These are phyloP conservation scores for Zaprionus kolodkinae DNA, from an alignment of 1,140 invertebrate genomes.

Conservation along the genomic window DNA sequence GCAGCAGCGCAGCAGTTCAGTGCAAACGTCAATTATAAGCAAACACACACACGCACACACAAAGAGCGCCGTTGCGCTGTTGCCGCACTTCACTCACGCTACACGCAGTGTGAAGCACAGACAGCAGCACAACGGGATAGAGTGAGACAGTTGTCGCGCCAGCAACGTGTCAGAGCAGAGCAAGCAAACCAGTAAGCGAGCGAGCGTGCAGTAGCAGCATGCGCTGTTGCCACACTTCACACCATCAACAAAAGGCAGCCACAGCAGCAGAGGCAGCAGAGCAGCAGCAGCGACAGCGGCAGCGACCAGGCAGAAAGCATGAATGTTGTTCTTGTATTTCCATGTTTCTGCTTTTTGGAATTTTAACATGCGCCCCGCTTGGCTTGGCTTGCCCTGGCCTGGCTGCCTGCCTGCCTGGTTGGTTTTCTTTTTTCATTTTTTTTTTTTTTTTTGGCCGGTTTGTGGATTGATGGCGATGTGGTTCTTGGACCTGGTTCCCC, in stretches of 20 bases:
- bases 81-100: constrained; percentile 58
- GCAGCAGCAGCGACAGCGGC: constrained; percentile 26
- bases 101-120: constrained; percentile 35
- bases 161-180: background rate
- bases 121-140: background rate
- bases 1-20: constrained; percentile 54
- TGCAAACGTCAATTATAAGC: constrained; percentile 82
- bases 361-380: constrained; percentile 73
- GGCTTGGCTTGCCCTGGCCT: constrained; percentile 44
- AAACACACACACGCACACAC: constrained; percentile 40
- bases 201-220: constrained; percentile 8
- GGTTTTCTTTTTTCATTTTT: constrained; percentile 24
- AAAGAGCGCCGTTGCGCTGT: constrained; percentile 45
- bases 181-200: constrained; percentile 17
- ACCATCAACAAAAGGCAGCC: constrained; percentile 45
- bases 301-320: constrained; percentile 41
- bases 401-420: constrained; percentile 37
- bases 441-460: constrained; percentile 39
- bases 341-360: constrained; percentile 73
- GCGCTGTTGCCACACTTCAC: constrained; percentile 46
- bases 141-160: constrained; percentile 11
- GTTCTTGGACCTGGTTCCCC: constrained; percentile 47
- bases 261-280: background rate
- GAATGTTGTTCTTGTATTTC: constrained; percentile 77
- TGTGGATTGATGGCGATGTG: constrained; percentile 47